A percentile compares a stretch with the other conserved stretches of the same genome.
Evolutionary conservation across 2,797 vertebrate species (phyloP).

Genomic region (Podarcis lilfordi): DNA sequence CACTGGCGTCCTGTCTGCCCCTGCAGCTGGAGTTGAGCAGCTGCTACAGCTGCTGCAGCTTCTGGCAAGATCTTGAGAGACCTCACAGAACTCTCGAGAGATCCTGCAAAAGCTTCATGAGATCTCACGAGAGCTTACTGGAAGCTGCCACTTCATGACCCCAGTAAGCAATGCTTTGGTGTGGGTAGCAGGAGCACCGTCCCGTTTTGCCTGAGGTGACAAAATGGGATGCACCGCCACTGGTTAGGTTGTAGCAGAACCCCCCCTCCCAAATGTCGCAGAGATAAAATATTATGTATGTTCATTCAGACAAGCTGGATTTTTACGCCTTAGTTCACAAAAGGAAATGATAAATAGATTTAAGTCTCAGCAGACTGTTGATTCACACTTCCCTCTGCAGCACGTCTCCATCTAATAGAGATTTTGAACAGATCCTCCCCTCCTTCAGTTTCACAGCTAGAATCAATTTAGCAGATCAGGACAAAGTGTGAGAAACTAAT

Average conservation of each 20-base stretch:
- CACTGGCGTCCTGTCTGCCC: too few species aligned
- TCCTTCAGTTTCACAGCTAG: conserved; percentile 39
- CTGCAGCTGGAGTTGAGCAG: too few species aligned
- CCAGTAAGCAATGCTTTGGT: too few species aligned
- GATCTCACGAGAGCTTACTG: too few species aligned
- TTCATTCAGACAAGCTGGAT: background rate
- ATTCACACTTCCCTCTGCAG: conserved; percentile 34
- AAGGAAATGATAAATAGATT: conserved; percentile 33
- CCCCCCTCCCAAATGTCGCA: rapidly evolving
- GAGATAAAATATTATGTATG: background rate
- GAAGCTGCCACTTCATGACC: too few species aligned
- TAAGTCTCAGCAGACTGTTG: conserved; percentile 31
- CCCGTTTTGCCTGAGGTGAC: too few species aligned
- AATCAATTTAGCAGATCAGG: conserved; percentile 61
- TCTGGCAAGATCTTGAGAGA: too few species aligned
- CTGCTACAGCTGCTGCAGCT: too few species aligned
- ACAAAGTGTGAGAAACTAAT: conserved; percentile 55
- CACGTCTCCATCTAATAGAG: conserved; percentile 19
- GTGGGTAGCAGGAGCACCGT: too few species aligned
- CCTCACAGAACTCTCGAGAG: too few species aligned
- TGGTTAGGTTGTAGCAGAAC: background rate
- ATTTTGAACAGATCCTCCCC: conserved; percentile 37
- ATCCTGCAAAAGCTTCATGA: too few species aligned
- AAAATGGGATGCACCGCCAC: too few species aligned
- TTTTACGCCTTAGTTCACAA: conserved; percentile 25